Evolutionary conservation across 2,888 invertebrate species (phyloP).

Genomic region (Acanthoscelides obtectus): DNA sequence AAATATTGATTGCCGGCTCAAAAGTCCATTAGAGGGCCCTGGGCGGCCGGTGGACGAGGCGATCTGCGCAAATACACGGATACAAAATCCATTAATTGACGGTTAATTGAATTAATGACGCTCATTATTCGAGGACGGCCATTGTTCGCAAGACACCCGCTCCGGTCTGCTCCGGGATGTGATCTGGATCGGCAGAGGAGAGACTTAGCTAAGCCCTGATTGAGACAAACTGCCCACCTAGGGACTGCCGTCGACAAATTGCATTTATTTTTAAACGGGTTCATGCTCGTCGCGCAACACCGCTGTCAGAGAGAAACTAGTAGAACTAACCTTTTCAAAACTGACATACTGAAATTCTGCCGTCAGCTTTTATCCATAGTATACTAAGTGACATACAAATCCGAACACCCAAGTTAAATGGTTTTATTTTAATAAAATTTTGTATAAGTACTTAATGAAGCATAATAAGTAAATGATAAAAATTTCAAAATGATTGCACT

Average conservation of each 20-base stretch:
- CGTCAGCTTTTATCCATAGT: too few relatives aligned
- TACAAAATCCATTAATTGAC: conserved; percentile 51
- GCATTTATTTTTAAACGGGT: conserved; percentile 39
- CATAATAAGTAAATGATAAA: too few relatives aligned
- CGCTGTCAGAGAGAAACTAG: too few relatives aligned
- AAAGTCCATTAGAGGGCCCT: conserved; percentile 48
- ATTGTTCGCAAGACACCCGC: conserved; percentile 40
- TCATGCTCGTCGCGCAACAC: background rate
- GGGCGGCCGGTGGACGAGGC: conserved; percentile 17
- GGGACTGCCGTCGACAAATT: conserved; percentile 42
- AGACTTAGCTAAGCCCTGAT: conserved; percentile 43
- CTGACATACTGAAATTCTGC: too few relatives aligned
- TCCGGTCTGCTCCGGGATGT: background rate
- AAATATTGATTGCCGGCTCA: conserved; percentile 51
- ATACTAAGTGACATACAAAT: too few relatives aligned
- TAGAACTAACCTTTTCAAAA: too few relatives aligned
- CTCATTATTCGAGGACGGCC: conserved; percentile 49
- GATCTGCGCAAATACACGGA: conserved; percentile 48
- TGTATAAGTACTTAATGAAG: too few relatives aligned
- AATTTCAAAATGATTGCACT: too few relatives aligned
- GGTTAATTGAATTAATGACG: conserved; percentile 54
- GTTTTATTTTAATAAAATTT: too few relatives aligned
- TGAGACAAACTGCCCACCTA: conserved; percentile 48
- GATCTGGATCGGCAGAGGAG: background rate
- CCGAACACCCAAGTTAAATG: too few relatives aligned